Conservation (phyloP, 1,140 invertebrate genomes). For the Phymastichus coffea region DNA sequence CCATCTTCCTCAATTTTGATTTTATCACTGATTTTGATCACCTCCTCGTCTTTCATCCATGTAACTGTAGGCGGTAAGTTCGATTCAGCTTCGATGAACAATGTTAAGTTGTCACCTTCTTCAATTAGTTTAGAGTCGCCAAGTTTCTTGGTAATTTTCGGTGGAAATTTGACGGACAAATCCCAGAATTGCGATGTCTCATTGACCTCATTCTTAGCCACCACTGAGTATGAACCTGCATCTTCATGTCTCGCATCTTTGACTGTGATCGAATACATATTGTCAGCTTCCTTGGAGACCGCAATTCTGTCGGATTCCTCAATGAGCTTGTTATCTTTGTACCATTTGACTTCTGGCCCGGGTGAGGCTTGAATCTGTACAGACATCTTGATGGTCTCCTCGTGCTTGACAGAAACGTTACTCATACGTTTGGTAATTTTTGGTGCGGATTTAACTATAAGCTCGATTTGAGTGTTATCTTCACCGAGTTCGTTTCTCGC, state of each 20-base stretch:
- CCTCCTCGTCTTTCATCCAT: slow-evolving; percentile 79
- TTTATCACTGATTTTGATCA: slow-evolving; percentile 67
- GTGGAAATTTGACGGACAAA: slow-evolving; percentile 75
- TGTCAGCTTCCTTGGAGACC: slow-evolving; percentile 67
- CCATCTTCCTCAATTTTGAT: slow-evolving; percentile 68
- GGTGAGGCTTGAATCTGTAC: slow-evolving; percentile 84
- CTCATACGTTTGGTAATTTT: slow-evolving; percentile 79
- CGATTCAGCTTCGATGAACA: slow-evolving; percentile 80
- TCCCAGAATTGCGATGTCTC: slow-evolving; percentile 85
- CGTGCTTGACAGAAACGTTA: slow-evolving; percentile 70
- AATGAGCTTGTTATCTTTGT: slow-evolving; percentile 80
- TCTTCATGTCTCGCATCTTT: slow-evolving; percentile 81
- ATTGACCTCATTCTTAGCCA: slow-evolving; percentile 86
- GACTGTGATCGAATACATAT: slow-evolving; percentile 75
- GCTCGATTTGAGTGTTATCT: slow-evolving; percentile 71
- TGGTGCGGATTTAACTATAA: slow-evolving; percentile 79
- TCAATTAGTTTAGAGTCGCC: slow-evolving; percentile 67
- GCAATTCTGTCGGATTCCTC: slow-evolving; percentile 69
- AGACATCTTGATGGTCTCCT: slow-evolving; percentile 69
- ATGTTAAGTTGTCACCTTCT: slow-evolving; percentile 77
- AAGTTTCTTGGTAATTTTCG: slow-evolving; percentile 70
- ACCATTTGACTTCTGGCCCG: slow-evolving; percentile 78
- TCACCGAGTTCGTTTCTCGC: slow-evolving; percentile 89
- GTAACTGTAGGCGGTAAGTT: slow-evolving; percentile 78
- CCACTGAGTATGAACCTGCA: slow-evolving; percentile 88